A percentile compares a stretch with the other conserved stretches of the same genome.
phyloP scores from a whole-genome alignment of 2,797 vertebrate species.

The Sebastes oblongus region DNA sequence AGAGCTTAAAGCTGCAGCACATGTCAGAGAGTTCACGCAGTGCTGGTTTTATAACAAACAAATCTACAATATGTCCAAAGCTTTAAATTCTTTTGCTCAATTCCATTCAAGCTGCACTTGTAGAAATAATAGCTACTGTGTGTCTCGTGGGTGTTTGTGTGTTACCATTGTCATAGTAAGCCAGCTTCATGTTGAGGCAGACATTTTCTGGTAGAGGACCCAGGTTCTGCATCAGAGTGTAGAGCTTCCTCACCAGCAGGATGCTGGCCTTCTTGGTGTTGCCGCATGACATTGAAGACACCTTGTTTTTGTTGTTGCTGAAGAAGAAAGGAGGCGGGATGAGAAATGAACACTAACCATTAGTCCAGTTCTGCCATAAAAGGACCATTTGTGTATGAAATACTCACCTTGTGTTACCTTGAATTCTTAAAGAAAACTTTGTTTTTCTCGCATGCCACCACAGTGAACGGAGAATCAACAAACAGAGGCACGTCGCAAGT shows the following conservation, averaged over 20 bases:
- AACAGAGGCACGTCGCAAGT: not conserved
- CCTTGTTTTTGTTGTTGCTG: constrained; percentile 52
- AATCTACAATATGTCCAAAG: not conserved
- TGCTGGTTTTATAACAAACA: not conserved
- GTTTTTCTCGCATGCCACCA: not conserved
- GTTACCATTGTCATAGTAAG: constrained; percentile 92
- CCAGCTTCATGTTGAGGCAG: constrained; percentile 94
- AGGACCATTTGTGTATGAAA: not conserved
- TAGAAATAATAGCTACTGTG: not conserved
- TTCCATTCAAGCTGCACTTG: not conserved
- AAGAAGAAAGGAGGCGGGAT: not conserved
- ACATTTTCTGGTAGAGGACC: constrained; percentile 89
- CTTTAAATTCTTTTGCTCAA: not conserved
- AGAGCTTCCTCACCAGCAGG: constrained; percentile 94
- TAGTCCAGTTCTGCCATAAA: not conserved
- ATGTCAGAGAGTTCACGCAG: not conserved
- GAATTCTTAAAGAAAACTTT: not conserved
- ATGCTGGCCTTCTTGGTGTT: constrained; percentile 91
- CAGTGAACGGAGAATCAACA: not conserved
- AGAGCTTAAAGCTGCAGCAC: not conserved
- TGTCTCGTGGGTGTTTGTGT: not conserved
- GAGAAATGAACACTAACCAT: not conserved
- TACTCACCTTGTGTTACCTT: not conserved
- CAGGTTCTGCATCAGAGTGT: constrained; percentile 93
- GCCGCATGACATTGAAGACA: constrained; percentile 69